A percentile compares a stretch with the other conserved stretches of the same genome.
phyloP scores from a whole-genome alignment of 2,888 invertebrate species.

The Allophyes oxyacanthae region DNA sequence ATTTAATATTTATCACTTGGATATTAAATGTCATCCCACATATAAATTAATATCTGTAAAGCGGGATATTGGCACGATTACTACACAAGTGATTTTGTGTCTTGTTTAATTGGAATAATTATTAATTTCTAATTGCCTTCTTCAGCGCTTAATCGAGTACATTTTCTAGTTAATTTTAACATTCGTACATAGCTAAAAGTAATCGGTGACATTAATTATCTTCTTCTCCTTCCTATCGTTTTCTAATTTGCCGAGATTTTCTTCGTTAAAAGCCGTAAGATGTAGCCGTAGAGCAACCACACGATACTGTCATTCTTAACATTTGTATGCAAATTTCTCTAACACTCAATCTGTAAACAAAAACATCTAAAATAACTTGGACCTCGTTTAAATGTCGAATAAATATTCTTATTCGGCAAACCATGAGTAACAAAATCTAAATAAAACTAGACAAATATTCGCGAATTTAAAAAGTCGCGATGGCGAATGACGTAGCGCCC shows the following conservation, averaged over 20 bases:
- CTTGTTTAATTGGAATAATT: slow-evolving; percentile 70
- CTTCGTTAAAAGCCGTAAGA: too few relatives aligned
- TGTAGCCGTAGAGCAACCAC: too few relatives aligned
- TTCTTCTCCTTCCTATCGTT: background rate
- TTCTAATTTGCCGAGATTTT: too few relatives aligned
- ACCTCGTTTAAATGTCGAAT: too few relatives aligned
- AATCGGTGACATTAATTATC: slow-evolving; percentile 33
- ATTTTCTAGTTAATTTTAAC: slow-evolving; percentile 33
- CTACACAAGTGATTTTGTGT: slow-evolving; percentile 64
- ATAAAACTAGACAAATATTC: too few relatives aligned
- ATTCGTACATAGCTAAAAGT: slow-evolving; percentile 32
- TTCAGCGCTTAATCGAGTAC: slow-evolving; percentile 40
- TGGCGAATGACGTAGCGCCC: slow-evolving; percentile 62
- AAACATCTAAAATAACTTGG: too few relatives aligned
- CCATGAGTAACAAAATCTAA: too few relatives aligned
- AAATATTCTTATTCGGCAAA: too few relatives aligned
- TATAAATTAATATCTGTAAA: slow-evolving; percentile 77
- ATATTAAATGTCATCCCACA: slow-evolving; percentile 80
- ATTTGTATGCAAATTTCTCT: too few relatives aligned
- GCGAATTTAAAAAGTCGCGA: background rate
- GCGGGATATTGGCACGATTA: slow-evolving; percentile 69
- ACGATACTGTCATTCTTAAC: too few relatives aligned
- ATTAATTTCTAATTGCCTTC: slow-evolving; percentile 64
- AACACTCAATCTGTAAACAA: too few relatives aligned
- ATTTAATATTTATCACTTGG: slow-evolving; percentile 76